Conservation (phyloP, 2,888 invertebrate genomes). For the Holacanthella duospinosa region DNA sequence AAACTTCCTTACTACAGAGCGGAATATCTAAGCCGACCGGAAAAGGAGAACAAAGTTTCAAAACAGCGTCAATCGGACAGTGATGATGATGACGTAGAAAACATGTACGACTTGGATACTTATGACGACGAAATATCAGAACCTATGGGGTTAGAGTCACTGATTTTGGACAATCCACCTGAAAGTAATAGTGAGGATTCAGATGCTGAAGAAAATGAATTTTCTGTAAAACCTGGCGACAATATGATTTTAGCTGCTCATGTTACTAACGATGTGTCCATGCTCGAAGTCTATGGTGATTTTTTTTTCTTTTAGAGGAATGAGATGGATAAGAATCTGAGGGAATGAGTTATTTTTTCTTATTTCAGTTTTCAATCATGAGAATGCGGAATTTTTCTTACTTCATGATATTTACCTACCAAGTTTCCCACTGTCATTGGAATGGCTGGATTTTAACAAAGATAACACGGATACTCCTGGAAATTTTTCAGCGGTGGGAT, state of each 20-base stretch:
- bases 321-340: neutral
- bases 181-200: conserved; percentile 50
- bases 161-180: conserved; percentile 33
- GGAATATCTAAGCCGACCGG: conserved; percentile 22
- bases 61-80: conserved; percentile 29
- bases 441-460: conserved; percentile 82
- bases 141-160: conserved; percentile 43
- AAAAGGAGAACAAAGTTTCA: conserved; percentile 36
- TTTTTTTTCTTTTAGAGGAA: conserved; percentile 18
- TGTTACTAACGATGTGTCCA: conserved; percentile 73
- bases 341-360: neutral
- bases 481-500: conserved; percentile 83
- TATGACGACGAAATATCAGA: conserved; percentile 41
- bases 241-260: conserved; percentile 80
- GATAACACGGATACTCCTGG: conserved; percentile 54
- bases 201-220: conserved; percentile 65
- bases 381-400: conserved; percentile 77
- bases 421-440: conserved; percentile 80
- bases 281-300: conserved; percentile 76
- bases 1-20: conserved; percentile 18
- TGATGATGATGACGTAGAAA: conserved; percentile 50
- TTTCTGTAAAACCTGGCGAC: conserved; percentile 74
- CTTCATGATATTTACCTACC: conserved; percentile 88
- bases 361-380: conserved; percentile 73
- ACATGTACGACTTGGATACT: conserved; percentile 43